Conservation (phyloP, 2,797 vertebrate species). For the Schizopygopsis pylzovi region DNA sequence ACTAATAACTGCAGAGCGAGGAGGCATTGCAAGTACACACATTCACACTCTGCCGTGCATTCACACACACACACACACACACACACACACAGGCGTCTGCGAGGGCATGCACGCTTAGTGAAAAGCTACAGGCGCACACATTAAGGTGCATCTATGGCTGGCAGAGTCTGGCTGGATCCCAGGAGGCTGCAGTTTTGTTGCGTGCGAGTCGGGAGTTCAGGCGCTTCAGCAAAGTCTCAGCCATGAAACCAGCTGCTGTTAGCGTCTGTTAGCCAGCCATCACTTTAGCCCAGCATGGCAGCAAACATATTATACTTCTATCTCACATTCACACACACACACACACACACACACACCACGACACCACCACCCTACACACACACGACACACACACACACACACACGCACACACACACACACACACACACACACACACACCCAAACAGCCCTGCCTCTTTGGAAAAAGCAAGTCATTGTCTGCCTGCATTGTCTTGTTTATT, state of each 20-base stretch:
- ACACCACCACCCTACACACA: constrained; percentile 34
- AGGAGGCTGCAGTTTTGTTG: constrained; percentile 70
- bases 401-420: constrained; percentile 32
- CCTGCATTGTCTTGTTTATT: constrained; percentile 68
- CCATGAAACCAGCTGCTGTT: constrained; percentile 71
- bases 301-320: constrained; percentile 52
- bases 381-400: constrained; percentile 20
- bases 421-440: constrained; percentile 39
- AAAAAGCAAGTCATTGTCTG: constrained; percentile 62
- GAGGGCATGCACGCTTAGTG: constrained; percentile 43
- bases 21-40: constrained; percentile 40
- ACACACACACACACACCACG: constrained; percentile 29
- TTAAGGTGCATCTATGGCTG: constrained; percentile 66
- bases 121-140: constrained; percentile 34
- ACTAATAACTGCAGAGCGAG: constrained; percentile 73
- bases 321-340: constrained; percentile 29
- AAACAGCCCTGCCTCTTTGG: constrained; percentile 54
- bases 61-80: constrained; percentile 46
- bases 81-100: too few species aligned
- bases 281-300: constrained; percentile 56
- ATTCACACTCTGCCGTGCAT: constrained; percentile 18
- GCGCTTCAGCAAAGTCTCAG: constrained; percentile 68
- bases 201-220: constrained; percentile 63
- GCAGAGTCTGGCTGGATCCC: constrained; percentile 71
- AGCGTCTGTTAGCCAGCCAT: constrained; percentile 70